Base-by-base conservation (phyloP, 2,113 vertebrate species). In the Columba janthina region DNA sequence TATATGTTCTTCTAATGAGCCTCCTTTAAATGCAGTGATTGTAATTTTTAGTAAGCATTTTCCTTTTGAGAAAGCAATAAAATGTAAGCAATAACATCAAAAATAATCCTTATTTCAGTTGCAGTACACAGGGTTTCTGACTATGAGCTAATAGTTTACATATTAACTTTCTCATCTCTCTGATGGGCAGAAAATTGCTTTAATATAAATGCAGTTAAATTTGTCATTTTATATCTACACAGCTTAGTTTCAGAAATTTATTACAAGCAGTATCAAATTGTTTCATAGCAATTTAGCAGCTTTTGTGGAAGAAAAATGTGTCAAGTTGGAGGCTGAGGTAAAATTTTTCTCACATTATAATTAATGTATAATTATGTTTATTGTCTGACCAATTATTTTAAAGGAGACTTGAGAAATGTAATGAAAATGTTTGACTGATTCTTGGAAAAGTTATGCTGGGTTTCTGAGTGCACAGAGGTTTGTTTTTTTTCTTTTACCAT, bases 131-230 rank as follows among this genome's bases (percentile, higher is more conserved):
- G 36, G 90, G 40, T 79, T 95, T 97, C 87, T 96, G 92, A 88
- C 54, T 96, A 62, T 94, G 96, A 89, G 54, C 96, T 97, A 98
- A 97, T 97, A 74, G 70, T 93, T 97, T 97, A 94, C 90, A 94
- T 97, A 94, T 97, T 97, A 97, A 97, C 97, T 97, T 97, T 93
- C 73, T 97, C 93, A 93, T 97, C 51, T 97, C 29, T 97, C 70
- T 97, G 95, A 97, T 98, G 76, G 96, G 81, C 85, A 97, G 85
- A 97, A 98, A 97, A 97, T 96, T 96, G 48, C 65, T 95, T 97
- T 97, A 97, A 97, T 96, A 96, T 95, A 96, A 97, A 96, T 96
- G 94, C 88, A 94, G 88, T 97, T 97, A 96, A 96, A 86, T 96
- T 94, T 98, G 91, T 97, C 96, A 95, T 96, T 97, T 98, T 96